Evolutionary conservation across 2,888 invertebrate species (phyloP), one percentile per base, ranked within the genome.

Genomic region (Campopleginae sp.): DNA sequence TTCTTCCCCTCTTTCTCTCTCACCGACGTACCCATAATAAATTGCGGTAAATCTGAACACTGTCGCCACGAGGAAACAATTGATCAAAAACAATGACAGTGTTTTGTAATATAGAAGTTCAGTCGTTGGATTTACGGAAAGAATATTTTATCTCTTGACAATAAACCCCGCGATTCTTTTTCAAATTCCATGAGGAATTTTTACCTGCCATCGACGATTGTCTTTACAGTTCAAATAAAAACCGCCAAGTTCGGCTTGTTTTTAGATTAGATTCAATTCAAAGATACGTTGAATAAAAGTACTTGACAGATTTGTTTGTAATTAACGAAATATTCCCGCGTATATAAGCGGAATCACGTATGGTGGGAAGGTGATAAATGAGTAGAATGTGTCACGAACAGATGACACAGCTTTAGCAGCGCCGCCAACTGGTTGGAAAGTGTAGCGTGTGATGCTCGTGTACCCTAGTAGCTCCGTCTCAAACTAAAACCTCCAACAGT

Each of bases 401-500:
- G 27, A 23, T 27, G 6, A 58, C 38, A 54, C 72, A 54, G 38
- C 44, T 7, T 23, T 27, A 58, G 27, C 27, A 44, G 74, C 58
- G 74, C 48, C 63, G 65, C 48, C 76, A 31, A 63, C 8, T 65
- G 63, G 33, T 44, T 68, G 12, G 1, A 46, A 44, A 27, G 58
- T 61, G 27, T 17, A 58, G 61, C 23, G 54, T 51, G 33, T 27
- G 71, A 27, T 10, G 4, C n/a, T 27, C 23, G 19, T 27, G 10
- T 23, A 38, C 38, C 65, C 44, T 33, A 23, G 48, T 51, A 12
- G 38, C 66, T n/a, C 8, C 33, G 31, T 23, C 27, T 14, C 3
- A 42, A 54, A 33, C 44, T 31, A 17, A 33, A 33, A 48, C 38
- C 78, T 46, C 68, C 66, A 58, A 82, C 63, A 80, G 79, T 82